Evolutionary conservation across 64 coral and sea anemone genomes (phyloP).

Genomic region (Porites australiensis): DNA sequence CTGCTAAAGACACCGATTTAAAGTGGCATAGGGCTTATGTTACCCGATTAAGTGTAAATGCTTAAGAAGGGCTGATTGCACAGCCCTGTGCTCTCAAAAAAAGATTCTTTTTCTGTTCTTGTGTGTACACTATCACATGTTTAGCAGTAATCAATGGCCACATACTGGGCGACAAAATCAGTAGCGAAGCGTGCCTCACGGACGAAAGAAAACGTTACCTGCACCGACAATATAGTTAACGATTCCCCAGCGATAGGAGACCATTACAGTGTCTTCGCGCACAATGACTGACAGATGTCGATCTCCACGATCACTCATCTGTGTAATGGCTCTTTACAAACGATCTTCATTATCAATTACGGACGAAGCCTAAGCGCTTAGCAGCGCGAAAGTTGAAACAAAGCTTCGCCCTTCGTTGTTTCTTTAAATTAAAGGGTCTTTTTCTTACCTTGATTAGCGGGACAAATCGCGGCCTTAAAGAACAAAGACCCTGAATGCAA

Average conservation of each 20-base stretch:
- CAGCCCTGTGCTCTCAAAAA: background rate
- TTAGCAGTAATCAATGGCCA: background rate
- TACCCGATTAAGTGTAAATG: background rate
- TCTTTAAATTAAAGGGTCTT: background rate
- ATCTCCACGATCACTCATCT: constrained; percentile 10
- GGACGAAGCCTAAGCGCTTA: constrained; percentile 19
- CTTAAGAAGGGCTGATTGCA: background rate
- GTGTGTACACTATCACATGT: constrained; percentile 13
- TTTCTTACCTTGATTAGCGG: background rate
- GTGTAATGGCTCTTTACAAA: constrained; percentile 5
- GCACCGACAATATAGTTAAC: background rate
- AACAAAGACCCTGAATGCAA: constrained; percentile 25
- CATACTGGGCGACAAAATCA: constrained; percentile 14
- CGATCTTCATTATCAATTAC: constrained; percentile 32
- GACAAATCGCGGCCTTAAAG: background rate
- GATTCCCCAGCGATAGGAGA: constrained; percentile 5
- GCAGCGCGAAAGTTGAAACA: constrained; percentile 19
- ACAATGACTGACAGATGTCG: constrained; percentile 57
- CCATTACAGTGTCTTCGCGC: constrained; percentile 8
- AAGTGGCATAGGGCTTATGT: background rate
- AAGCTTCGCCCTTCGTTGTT: background rate
- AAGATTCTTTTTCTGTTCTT: background rate
- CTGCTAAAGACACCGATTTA: background rate
- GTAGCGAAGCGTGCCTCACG: constrained; percentile 13
- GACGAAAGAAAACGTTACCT: background rate